Conservation (phyloP, 2,797 vertebrate genomes). For the Sphenodon punctatus region DNA sequence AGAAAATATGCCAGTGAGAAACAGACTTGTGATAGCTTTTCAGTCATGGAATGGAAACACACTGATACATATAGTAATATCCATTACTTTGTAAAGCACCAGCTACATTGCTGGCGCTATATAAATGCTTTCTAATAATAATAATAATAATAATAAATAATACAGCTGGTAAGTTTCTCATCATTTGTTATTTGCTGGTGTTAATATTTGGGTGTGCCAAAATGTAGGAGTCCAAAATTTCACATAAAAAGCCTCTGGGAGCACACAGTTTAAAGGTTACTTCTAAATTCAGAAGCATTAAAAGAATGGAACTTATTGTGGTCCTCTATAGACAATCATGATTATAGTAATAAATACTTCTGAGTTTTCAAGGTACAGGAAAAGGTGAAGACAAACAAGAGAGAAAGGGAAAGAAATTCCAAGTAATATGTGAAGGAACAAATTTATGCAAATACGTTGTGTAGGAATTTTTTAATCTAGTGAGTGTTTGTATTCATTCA, state of each 20-base stretch:
- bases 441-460: background rate
- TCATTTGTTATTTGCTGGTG: accelerated
- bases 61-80: background rate
- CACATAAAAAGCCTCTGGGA: background rate
- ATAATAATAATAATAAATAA: accelerated
- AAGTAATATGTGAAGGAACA: background rate
- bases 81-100: too few species aligned
- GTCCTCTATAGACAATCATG: too few species aligned
- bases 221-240: background rate
- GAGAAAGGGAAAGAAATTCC: background rate
- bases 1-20: background rate
- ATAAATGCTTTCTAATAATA: too few species aligned
- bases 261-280: too few species aligned
- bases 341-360: too few species aligned
- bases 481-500: background rate
- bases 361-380: background rate
- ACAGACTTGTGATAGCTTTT: background rate
- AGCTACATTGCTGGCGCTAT: too few species aligned
- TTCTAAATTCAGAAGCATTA: too few species aligned
- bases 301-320: too few species aligned
- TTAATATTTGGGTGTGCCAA: background rate
- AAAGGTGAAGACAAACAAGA: background rate
- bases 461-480: background rate
- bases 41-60: background rate
- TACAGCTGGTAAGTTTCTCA: too few species aligned